Evolutionary conservation across 1,140 invertebrate genomes (phyloP), one percentile per base, ranked within the genome.

Genomic region (Atopsyche davidsoni): DNA sequence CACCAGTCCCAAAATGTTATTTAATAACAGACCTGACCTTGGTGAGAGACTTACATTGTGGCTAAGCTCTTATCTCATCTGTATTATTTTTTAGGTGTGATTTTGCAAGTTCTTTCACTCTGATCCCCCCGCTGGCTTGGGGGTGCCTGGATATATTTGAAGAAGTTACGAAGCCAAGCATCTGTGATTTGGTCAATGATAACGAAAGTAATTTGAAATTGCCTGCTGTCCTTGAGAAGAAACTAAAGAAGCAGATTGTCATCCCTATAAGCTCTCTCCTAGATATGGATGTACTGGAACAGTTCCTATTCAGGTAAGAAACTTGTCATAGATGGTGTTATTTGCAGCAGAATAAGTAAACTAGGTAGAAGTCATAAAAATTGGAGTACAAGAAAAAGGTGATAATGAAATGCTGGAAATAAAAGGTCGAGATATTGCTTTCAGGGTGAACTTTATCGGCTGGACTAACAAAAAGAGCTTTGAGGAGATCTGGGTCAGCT

Each of bases 401-500:
- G n/a, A n/a, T n/a, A n/a, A n/a, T n/a, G n/a, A n/a, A n/a, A n/a
- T n/a, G n/a, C n/a, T n/a, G n/a, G n/a, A n/a, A n/a, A n/a, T n/a
- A n/a, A n/a, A n/a, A n/a, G n/a, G n/a, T n/a, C n/a, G n/a, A n/a
- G n/a, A n/a, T n/a, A n/a, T n/a, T n/a, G n/a, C n/a, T 64, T 64
- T 55, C 60, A 81, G 86, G 56, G 72, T 84, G 40, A 80, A 78
- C 25, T 61, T 84, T 17, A 69, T 87, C 59, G 89, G 91, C 1
- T 93, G 90, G 87, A 85, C 79, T 1, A 84, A 77, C 18, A 76
- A 89, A 48, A 81, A 85, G 42, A 88, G 93, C 59, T 96, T 94
- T 72, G 92, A 96, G 69, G 92, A 96, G 69, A 91, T 89, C 2
- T 96, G 92, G 92, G 91, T 95, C 79, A 82, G 83, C 23, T 70